Conservation (phyloP, 92 coral and sea anemone genomes). For the Palythoa grandis region DNA sequence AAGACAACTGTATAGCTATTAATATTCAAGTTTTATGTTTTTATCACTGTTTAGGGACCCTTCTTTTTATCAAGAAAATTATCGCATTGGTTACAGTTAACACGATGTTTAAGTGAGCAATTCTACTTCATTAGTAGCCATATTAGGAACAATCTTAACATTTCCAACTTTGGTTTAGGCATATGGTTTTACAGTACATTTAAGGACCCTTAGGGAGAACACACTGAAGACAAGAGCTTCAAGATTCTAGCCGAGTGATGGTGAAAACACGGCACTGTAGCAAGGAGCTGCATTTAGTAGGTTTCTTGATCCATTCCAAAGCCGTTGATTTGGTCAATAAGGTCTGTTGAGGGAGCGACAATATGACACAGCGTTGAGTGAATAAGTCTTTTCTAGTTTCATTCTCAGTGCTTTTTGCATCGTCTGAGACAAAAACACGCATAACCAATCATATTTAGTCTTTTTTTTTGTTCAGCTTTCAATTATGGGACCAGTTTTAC, state of each 20-base stretch:
- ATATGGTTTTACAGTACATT: conserved; percentile 29
- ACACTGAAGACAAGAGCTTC: conserved; percentile 37
- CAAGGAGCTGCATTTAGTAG: conserved; percentile 50
- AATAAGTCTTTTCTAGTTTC: conserved; percentile 1
- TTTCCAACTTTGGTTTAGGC: conserved; percentile 12
- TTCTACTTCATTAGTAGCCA: conserved; percentile 1
- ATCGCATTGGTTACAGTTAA: neutral
- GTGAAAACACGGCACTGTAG: conserved; percentile 35
- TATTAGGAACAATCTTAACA: neutral
- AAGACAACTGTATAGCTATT: neutral
- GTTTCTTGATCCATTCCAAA: conserved; percentile 48
- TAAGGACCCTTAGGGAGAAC: conserved; percentile 4
- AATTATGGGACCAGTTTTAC: conserved; percentile 43
- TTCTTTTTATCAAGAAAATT: neutral
- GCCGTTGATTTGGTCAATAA: conserved; percentile 40
- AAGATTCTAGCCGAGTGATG: conserved; percentile 38
- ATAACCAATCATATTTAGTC: neutral
- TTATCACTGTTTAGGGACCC: neutral
- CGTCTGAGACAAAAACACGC: conserved; percentile 39
- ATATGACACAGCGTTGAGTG: conserved; percentile 42
- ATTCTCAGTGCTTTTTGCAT: conserved; percentile 53
- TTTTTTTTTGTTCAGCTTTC: neutral
- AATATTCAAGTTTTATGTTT: neutral
- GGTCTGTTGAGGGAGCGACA: conserved; percentile 48
- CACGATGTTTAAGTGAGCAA: neutral